These are phyloP conservation scores for Eupsilia transversa DNA, from an alignment of 2,888 invertebrate species.

Conservation along the genomic window DNA sequence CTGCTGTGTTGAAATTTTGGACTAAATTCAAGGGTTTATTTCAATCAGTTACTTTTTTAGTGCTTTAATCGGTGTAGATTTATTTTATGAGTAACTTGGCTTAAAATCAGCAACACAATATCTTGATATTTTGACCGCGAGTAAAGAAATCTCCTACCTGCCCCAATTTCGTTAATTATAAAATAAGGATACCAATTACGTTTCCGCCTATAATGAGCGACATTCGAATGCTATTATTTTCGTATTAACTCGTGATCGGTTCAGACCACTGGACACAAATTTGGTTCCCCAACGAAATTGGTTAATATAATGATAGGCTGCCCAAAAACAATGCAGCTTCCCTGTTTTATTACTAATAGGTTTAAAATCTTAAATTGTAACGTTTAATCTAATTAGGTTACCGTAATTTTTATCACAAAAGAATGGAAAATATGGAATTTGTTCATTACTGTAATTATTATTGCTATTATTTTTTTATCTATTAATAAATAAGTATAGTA, in stretches of 20 bases:
- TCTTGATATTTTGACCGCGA: neutral
- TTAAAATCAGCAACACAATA: neutral
- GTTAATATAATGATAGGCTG: constrained; percentile 85
- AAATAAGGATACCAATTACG: constrained; percentile 73
- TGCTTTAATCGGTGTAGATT: neutral
- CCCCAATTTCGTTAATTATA: constrained; percentile 35
- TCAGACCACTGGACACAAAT: constrained; percentile 81
- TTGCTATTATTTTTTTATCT: neutral
- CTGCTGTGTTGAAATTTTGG: neutral
- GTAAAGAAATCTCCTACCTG: constrained; percentile 40
- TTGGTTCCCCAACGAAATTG: constrained; percentile 80
- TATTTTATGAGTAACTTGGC: neutral
- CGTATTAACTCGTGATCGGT: constrained; percentile 86
- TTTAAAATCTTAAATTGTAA: constrained; percentile 20
- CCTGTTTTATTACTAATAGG: constrained; percentile 67
- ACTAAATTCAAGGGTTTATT: neutral
- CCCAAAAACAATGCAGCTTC: constrained; percentile 72
- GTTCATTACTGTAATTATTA: neutral
- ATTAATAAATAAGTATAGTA: no score
- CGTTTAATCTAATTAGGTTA: neutral
- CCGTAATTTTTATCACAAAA: neutral
- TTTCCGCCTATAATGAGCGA: constrained; percentile 81
- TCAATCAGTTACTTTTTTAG: neutral
- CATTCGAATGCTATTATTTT: constrained; percentile 88
- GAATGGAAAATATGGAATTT: neutral